Percentiles rank a stretch among this genome's conserved stretches.
phyloP scores from a whole-genome alignment of 1,140 invertebrate species.

The Aphaenogaster rudis region DNA sequence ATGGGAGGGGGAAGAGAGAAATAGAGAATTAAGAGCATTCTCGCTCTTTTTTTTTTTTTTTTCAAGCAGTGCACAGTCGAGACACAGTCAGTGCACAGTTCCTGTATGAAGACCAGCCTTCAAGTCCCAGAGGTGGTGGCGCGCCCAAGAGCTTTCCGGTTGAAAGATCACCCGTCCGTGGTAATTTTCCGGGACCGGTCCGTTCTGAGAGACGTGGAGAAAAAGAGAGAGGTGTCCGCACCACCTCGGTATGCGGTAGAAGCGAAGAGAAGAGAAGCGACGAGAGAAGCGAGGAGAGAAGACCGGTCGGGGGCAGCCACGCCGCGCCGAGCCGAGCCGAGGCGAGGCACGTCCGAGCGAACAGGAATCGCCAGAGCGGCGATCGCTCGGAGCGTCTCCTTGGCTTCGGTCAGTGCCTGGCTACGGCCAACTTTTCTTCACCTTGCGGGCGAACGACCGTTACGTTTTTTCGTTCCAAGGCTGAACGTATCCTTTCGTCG shows the following conservation, averaged over 20 bases:
- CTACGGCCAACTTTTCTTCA: conserved; percentile 83
- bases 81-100: not conserved
- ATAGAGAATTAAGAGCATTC: not conserved
- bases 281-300: conserved; percentile 47
- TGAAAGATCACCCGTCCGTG: conserved; percentile 63
- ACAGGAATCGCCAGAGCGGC: conserved; percentile 75
- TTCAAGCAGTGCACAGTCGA: not conserved
- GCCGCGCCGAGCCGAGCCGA: not conserved
- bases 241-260: conserved; percentile 15
- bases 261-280: conserved; percentile 44
- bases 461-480: conserved; percentile 83
- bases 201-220: conserved; percentile 56
- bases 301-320: conserved; percentile 71
- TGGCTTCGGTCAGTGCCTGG: conserved; percentile 84
- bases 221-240: conserved; percentile 18
- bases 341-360: conserved; percentile 71
- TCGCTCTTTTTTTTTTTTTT: conserved; percentile 12
- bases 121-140: not conserved
- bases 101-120: conserved; percentile 21
- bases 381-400: conserved; percentile 82
- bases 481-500: conserved; percentile 80
- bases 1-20: no score
- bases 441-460: conserved; percentile 83
- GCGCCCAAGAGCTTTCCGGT: conserved; percentile 60
- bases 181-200: conserved; percentile 83